Conservation (phyloP, 2,797 vertebrate genomes). For the Myripristis jacobus region DNA sequence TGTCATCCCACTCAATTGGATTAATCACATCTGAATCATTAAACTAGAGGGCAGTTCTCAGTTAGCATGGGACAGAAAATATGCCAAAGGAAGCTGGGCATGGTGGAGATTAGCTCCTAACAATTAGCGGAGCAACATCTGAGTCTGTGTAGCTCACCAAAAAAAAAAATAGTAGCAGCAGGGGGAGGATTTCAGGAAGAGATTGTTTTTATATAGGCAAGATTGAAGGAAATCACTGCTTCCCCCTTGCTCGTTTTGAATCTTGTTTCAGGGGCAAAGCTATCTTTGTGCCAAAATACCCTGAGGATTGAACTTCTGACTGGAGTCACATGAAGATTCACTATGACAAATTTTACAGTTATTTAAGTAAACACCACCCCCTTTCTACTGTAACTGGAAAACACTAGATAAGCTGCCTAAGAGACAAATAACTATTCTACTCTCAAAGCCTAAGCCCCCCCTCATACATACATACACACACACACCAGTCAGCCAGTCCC, state of each 20-base stretch:
- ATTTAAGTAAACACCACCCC: conserved; percentile 71
- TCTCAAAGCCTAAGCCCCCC: conserved; percentile 74
- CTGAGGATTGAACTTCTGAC: conserved; percentile 53
- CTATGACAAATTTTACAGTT: conserved; percentile 69
- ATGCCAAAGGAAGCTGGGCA: conserved; percentile 49
- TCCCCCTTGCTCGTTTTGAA: conserved; percentile 32
- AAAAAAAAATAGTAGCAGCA: conserved; percentile 21
- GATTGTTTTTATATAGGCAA: conserved; percentile 54
- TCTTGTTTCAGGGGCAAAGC: conserved; percentile 35
- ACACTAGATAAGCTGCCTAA: conserved; percentile 75
- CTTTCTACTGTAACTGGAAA: conserved; percentile 64
- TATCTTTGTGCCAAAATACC: conserved; percentile 55
- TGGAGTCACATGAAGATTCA: conserved; percentile 71
- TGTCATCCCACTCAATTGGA: conserved; percentile 67
- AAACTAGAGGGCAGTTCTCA: conserved; percentile 78
- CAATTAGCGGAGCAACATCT: conserved; percentile 67
- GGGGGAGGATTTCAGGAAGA: conserved; percentile 42
- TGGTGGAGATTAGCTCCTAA: conserved; percentile 62
- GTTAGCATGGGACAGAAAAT: conserved; percentile 44
- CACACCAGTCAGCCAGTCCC: conserved; percentile 47
- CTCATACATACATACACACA: conserved; percentile 34
- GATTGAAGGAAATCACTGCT: conserved; percentile 45
- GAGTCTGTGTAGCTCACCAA: conserved; percentile 34
- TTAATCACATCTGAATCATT: conserved; percentile 81
- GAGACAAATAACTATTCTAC: conserved; percentile 78